Conservation (phyloP, 64 coral and sea anemone genomes). For the Stichodactyla mertensii region DNA sequence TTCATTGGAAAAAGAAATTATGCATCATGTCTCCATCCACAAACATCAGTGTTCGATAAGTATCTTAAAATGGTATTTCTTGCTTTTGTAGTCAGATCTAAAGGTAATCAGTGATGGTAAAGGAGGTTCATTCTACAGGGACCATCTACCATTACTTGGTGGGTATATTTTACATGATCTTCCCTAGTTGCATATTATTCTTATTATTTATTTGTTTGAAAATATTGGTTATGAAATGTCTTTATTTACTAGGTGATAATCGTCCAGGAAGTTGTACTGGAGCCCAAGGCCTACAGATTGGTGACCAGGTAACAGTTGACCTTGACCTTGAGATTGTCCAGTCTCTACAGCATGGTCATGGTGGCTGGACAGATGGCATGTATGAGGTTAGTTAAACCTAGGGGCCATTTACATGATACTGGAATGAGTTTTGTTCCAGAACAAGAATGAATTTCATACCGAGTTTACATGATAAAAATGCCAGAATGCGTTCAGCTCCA, state of each 20-base stretch:
- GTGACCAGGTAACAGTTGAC: slow-evolving; percentile 94
- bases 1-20: too few species aligned
- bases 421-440: neutral
- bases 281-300: slow-evolving; percentile 80
- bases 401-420: too few species aligned
- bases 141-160: slow-evolving; percentile 92
- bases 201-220: too few species aligned
- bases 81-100: slow-evolving; percentile 65
- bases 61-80: neutral
- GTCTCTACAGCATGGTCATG: slow-evolving; percentile 93
- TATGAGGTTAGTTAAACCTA: slow-evolving; percentile 62
- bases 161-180: neutral
- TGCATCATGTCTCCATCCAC: too few species aligned
- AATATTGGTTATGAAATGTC: neutral
- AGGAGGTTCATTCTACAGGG: slow-evolving; percentile 88
- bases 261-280: slow-evolving; percentile 42
- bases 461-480: neutral
- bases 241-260: slow-evolving; percentile 67
- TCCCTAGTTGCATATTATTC: too few species aligned
- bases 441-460: neutral
- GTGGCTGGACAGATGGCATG: slow-evolving; percentile 99
- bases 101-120: slow-evolving; percentile 97
- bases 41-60: too few species aligned
- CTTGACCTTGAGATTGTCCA: slow-evolving; percentile 98
- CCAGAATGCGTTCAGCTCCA: neutral